Evolutionary conservation across 2,888 invertebrate genomes (phyloP).

Genomic region (Leptogaster cylindrica): DNA sequence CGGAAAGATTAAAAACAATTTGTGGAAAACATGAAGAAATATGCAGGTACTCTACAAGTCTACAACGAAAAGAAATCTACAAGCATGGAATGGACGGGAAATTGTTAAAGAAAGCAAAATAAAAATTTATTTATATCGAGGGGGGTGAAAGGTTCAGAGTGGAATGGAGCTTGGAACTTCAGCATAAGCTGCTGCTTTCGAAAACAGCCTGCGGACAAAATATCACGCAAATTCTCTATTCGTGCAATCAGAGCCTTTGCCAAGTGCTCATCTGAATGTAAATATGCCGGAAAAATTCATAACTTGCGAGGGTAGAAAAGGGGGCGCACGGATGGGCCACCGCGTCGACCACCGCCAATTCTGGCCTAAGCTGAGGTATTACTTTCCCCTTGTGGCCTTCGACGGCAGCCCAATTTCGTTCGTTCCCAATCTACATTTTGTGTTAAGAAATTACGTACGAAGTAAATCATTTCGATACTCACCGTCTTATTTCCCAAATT

Average conservation of each 20-base stretch:
- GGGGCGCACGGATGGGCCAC: background rate
- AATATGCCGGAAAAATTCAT: conserved; percentile 38
- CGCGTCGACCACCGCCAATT: background rate
- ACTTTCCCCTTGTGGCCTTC: no score
- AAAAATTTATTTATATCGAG: background rate
- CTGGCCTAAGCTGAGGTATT: background rate
- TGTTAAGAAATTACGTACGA: background rate
- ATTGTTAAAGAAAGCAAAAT: background rate
- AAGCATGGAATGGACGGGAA: no score
- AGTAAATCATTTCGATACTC: no score
- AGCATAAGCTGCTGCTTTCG: background rate
- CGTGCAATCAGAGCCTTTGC: conserved; percentile 33
- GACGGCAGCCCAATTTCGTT: no score
- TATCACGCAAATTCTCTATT: conserved; percentile 35
- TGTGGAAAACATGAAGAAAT: conserved; percentile 10
- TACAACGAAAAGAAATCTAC: conserved; percentile 2
- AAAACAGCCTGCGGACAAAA: conserved; percentile 3
- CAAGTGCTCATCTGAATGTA: conserved; percentile 37
- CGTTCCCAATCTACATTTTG: background rate
- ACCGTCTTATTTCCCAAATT: conserved; percentile 91
- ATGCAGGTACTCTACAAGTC: background rate
- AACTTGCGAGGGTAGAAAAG: conserved; percentile 23
- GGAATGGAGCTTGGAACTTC: background rate
- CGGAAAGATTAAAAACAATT: conserved; percentile 25
- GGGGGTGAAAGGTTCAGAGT: background rate